Conservation (phyloP, 2,797 vertebrate genomes). For the Channa striata region DNA sequence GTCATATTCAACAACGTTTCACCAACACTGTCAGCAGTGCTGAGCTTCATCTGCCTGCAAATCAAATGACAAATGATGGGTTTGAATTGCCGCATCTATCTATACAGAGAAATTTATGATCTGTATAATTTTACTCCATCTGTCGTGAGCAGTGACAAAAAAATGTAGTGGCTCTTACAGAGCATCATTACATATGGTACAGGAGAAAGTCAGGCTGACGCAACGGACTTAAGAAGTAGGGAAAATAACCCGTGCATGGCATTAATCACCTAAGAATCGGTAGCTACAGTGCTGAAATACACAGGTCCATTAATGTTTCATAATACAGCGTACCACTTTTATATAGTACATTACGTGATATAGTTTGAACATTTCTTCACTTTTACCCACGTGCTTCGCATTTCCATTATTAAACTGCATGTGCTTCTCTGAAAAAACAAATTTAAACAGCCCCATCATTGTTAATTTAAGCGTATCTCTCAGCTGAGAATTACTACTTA, state of each 20-base stretch:
- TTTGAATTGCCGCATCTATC: constrained; percentile 1
- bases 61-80: constrained; percentile 26
- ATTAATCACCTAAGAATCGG: not conserved
- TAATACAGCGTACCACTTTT: not conserved
- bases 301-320: not conserved
- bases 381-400: not conserved
- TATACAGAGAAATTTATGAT: constrained; percentile 6
- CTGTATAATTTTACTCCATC: constrained; percentile 14
- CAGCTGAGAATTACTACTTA: not conserved
- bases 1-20: constrained; percentile 8
- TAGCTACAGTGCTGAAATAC: not conserved
- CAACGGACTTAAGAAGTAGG: not conserved
- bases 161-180: not conserved
- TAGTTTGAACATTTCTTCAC: not conserved
- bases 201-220: too few species aligned
- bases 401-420: not conserved
- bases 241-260: not conserved
- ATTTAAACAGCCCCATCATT: not conserved
- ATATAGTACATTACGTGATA: not conserved
- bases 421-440: not conserved
- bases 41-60: constrained; percentile 7
- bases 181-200: too few species aligned
- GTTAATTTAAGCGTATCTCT: not conserved
- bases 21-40: constrained; percentile 2
- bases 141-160: constrained; percentile 9